Percentiles rank a stretch among this genome's conserved stretches.
phyloP scores from a whole-genome alignment of 2,113 vertebrate species.

The Athene noctua region DNA sequence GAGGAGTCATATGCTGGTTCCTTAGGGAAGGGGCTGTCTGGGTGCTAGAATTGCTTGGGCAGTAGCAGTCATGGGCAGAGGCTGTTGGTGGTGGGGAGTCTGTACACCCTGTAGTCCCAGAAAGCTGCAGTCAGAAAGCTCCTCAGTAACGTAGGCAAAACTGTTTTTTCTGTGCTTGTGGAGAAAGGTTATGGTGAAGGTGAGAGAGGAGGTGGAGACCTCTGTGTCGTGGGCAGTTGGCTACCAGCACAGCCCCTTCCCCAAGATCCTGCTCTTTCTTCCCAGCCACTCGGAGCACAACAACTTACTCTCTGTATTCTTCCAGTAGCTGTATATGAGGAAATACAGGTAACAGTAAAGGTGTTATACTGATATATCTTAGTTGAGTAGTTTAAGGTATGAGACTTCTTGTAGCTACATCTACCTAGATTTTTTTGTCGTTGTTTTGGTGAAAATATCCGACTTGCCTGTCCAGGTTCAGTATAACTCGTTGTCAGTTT shows the following conservation, averaged over 20 bases:
- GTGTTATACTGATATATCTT: background rate
- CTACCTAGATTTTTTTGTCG: background rate
- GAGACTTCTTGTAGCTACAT: background rate
- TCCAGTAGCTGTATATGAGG: background rate
- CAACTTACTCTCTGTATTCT: background rate
- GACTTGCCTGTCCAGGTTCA: background rate
- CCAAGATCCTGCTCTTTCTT: background rate
- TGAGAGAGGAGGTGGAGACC: background rate
- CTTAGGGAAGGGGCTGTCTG: too few species aligned
- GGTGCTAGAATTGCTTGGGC: background rate
- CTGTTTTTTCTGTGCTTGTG: background rate
- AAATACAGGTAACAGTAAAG: background rate
- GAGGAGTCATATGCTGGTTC: background rate
- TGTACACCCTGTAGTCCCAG: background rate
- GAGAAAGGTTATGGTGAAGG: background rate
- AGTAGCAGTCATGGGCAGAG: fast-evolving
- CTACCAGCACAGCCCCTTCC: background rate
- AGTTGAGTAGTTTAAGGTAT: background rate
- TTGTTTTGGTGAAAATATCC: background rate
- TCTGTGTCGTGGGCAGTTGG: background rate
- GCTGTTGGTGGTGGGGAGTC: background rate
- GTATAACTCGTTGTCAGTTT: background rate
- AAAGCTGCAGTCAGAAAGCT: background rate
- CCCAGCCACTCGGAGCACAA: background rate
- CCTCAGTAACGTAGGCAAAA: background rate